Evolutionary conservation across 2,797 vertebrate genomes (phyloP).

Genomic region (Spondyliosoma cantharus): DNA sequence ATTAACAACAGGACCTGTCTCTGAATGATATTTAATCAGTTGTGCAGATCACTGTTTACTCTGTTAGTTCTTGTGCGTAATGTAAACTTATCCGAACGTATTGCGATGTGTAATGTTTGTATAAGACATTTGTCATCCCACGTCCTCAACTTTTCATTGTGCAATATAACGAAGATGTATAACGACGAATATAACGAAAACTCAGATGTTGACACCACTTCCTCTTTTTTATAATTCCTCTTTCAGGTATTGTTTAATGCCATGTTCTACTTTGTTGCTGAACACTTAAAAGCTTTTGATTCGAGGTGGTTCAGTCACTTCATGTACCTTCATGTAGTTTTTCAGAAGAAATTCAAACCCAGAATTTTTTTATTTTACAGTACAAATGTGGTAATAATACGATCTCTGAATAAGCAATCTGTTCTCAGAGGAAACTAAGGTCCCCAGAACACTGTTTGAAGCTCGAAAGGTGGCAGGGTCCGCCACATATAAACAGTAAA

Average conservation of each 20-base stretch:
- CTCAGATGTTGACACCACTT: neutral
- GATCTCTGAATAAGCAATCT: too few relatives aligned
- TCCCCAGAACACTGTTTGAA: too few relatives aligned
- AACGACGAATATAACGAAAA: too few relatives aligned
- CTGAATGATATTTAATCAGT: constrained; percentile 3
- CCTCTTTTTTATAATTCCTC: neutral
- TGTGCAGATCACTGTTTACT: neutral
- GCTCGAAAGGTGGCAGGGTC: too few relatives aligned
- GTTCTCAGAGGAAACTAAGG: too few relatives aligned
- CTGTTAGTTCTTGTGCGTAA: neutral
- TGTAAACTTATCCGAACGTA: neutral
- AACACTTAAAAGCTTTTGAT: neutral
- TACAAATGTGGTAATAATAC: too few relatives aligned
- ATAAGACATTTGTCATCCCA: neutral
- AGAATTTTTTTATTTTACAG: too few relatives aligned
- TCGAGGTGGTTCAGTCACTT: neutral
- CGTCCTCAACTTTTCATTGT: neutral
- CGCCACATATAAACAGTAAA: too few relatives aligned
- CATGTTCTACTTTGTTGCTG: too few relatives aligned
- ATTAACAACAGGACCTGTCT: constrained; percentile 19
- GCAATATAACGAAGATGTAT: neutral
- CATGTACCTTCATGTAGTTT: neutral
- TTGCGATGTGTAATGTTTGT: neutral
- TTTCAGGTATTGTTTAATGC: neutral
- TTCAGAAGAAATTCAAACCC: too few relatives aligned